phyloP scores from a whole-genome alignment of 1,140 invertebrate genomes.

The Megalopta genalis region DNA sequence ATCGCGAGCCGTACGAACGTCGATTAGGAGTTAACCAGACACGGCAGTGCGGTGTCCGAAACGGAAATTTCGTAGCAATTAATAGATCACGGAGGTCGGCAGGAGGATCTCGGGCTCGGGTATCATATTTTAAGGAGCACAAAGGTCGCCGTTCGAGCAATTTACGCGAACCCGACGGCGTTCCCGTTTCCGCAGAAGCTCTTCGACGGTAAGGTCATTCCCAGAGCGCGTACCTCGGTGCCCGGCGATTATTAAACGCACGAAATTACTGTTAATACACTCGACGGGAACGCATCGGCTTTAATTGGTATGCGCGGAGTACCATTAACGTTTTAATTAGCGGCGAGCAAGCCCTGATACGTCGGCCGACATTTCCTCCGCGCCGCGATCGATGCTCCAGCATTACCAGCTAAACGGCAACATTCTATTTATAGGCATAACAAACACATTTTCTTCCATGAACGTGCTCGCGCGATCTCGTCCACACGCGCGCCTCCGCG shows the following conservation, averaged over 20 bases:
- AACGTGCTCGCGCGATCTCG: too few species aligned
- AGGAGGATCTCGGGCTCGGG: too few species aligned
- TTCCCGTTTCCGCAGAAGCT: too few species aligned
- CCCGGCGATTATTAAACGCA: constrained; percentile 33
- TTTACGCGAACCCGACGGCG: too few species aligned
- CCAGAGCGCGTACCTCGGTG: background rate
- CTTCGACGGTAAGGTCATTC: background rate
- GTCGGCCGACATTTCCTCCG: constrained; percentile 35
- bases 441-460: background rate
- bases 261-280: constrained; percentile 35
- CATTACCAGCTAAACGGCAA: constrained; percentile 26
- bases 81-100: too few species aligned
- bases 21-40: too few species aligned
- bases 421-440: constrained; percentile 22
- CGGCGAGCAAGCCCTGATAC: constrained; percentile 28
- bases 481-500: background rate
- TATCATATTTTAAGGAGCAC: too few species aligned
- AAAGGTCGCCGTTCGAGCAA: too few species aligned
- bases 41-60: too few species aligned
- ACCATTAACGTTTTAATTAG: constrained; percentile 40
- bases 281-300: constrained; percentile 21
- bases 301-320: constrained; percentile 32
- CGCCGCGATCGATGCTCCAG: constrained; percentile 25
- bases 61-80: too few species aligned
- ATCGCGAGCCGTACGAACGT: too few species aligned